phyloP scores from a whole-genome alignment of 2,113 vertebrate species.

The Neogale vison region DNA sequence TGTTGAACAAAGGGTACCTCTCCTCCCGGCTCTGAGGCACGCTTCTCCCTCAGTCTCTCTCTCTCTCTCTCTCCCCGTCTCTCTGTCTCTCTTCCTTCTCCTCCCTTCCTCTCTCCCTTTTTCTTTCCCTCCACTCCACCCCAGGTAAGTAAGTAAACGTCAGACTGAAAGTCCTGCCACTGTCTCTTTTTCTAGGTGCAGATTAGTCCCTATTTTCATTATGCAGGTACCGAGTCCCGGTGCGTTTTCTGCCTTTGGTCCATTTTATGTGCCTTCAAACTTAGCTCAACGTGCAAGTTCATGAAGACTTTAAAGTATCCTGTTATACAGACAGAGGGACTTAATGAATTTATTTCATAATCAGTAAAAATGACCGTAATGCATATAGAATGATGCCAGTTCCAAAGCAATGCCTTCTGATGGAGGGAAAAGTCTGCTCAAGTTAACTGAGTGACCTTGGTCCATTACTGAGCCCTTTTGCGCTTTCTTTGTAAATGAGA shows the following conservation, averaged over 20 bases:
- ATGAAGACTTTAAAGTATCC: slow-evolving; percentile 7
- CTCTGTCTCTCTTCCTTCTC: too few species aligned
- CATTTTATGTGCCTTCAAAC: slow-evolving; percentile 41
- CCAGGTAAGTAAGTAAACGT: slow-evolving; percentile 57
- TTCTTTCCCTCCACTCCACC: background rate
- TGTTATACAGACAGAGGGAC: background rate
- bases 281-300: slow-evolving; percentile 48
- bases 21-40: background rate
- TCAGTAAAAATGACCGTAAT: background rate
- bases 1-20: slow-evolving; percentile 70
- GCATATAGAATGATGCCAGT: background rate
- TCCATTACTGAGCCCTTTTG: background rate
- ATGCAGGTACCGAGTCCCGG: background rate
- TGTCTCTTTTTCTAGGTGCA: background rate
- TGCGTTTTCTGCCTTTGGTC: slow-evolving; percentile 9
- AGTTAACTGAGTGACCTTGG: slow-evolving; percentile 33
- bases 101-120: background rate
- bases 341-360: background rate
- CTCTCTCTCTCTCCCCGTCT: rapidly evolving
- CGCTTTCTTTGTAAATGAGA: slow-evolving; percentile 5
- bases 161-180: background rate
- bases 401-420: background rate
- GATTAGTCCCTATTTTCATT: slow-evolving; percentile 7
- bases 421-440: background rate
- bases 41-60: too few species aligned